Evolutionary conservation across 2,113 vertebrate species (phyloP).

Genomic region (Holacanthus passer): DNA sequence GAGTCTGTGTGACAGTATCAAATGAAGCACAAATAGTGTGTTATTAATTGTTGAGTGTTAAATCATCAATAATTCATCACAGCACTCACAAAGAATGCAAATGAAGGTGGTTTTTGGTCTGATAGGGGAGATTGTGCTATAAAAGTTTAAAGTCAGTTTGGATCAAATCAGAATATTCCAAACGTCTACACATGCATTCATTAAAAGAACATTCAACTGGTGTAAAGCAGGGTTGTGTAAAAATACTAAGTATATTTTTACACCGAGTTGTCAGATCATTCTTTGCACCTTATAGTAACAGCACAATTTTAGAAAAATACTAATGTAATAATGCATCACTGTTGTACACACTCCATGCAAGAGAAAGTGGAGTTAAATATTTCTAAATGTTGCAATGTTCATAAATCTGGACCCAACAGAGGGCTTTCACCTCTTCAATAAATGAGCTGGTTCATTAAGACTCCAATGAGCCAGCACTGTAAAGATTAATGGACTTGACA

Average conservation of each 20-base stretch:
- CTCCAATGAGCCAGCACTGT: constrained; percentile 41
- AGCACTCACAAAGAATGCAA: constrained; percentile 23
- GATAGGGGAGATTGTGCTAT: not conserved
- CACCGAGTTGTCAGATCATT: not conserved
- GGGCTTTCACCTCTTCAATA: constrained; percentile 30
- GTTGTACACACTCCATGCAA: not conserved
- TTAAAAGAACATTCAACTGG: not conserved
- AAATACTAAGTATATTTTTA: not conserved
- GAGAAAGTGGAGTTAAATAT: not conserved
- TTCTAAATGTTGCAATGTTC: constrained; percentile 15
- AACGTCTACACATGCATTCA: not conserved
- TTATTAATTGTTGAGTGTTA: constrained; percentile 43
- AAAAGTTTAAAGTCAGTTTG: not conserved
- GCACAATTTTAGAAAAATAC: not conserved
- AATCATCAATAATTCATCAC: constrained; percentile 1
- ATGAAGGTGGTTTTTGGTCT: not conserved
- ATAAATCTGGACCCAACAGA: constrained; percentile 9
- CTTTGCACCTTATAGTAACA: not conserved
- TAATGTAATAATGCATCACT: not conserved
- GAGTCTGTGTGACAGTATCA: constrained; percentile 25
- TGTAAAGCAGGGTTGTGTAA: not conserved
- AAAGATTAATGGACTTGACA: constrained; percentile 63
- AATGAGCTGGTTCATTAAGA: constrained; percentile 41
- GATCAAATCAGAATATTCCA: not conserved
- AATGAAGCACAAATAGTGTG: constrained; percentile 17